phyloP scores from a whole-genome alignment of 2,888 invertebrate genomes.

The Erebia aethiops region DNA sequence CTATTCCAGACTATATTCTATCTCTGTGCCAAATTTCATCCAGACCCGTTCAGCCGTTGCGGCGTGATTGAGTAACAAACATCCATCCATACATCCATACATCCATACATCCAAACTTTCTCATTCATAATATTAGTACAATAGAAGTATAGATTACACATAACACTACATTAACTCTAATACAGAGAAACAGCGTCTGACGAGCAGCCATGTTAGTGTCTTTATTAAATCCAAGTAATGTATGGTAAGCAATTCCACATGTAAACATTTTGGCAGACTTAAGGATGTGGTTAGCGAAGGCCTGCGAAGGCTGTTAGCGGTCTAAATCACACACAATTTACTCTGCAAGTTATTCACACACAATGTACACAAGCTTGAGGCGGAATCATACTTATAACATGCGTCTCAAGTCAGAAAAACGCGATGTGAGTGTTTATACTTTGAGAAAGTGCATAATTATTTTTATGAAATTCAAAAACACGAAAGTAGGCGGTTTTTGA shows the following conservation, averaged over 20 bases:
- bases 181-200: constrained; percentile 4
- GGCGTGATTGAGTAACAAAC: too few relatives aligned
- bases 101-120: too few relatives aligned
- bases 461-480: too few relatives aligned
- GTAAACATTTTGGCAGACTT: constrained; percentile 31
- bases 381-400: background rate
- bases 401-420: background rate
- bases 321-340: constrained; percentile 55
- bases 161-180: background rate
- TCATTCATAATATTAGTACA: too few relatives aligned
- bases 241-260: constrained; percentile 23
- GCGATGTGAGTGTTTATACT: background rate
- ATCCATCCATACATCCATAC: too few relatives aligned
- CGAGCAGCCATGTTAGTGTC: constrained; percentile 8
- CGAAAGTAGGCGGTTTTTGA: too few relatives aligned
- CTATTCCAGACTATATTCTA: too few relatives aligned
- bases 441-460: too few relatives aligned
- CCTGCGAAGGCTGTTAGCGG: constrained; percentile 35
- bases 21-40: too few relatives aligned
- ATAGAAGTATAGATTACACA: too few relatives aligned
- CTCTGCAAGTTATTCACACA: constrained; percentile 39
- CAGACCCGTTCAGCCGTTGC: too few relatives aligned
- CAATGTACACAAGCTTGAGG: constrained; percentile 25
- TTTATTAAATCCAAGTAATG: constrained; percentile 17
- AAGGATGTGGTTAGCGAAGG: constrained; percentile 28